Evolutionary conservation across 1,140 invertebrate species (phyloP).

Genomic region (Teleogryllus occipitalis): DNA sequence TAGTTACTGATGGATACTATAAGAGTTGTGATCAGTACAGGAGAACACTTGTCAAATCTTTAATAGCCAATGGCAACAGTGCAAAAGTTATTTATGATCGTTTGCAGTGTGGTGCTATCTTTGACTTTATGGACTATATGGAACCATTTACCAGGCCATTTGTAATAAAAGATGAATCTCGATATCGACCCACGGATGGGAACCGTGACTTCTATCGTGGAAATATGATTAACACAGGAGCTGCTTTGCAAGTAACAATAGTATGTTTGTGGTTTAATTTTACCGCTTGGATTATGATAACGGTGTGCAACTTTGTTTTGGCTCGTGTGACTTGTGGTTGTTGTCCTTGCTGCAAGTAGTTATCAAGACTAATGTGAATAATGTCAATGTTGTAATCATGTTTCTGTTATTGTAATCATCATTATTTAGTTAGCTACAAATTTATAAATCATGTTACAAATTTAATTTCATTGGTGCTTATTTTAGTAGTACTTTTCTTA

Average conservation of each 20-base stretch:
- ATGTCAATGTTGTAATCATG: too few species aligned
- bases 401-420: too few species aligned
- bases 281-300: neutral
- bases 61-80: slow-evolving; percentile 19
- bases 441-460: too few species aligned
- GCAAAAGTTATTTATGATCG: slow-evolving; percentile 52
- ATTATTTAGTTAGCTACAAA: too few species aligned
- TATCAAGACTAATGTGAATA: too few species aligned
- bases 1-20: slow-evolving; percentile 55
- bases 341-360: too few species aligned
- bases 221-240: slow-evolving; percentile 16
- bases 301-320: neutral
- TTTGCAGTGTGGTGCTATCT: slow-evolving; percentile 52
- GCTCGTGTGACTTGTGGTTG: too few species aligned
- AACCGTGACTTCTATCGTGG: slow-evolving; percentile 10
- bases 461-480: too few species aligned
- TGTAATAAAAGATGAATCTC: slow-evolving; percentile 10
- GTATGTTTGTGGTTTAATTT: slow-evolving; percentile 13
- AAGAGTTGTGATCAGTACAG: slow-evolving; percentile 58
- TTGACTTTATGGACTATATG: slow-evolving; percentile 66
- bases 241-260: slow-evolving; percentile 7
- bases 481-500: too few species aligned
- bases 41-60: slow-evolving; percentile 42
- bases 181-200: neutral
- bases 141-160: slow-evolving; percentile 35